A percentile compares a stretch with the other conserved stretches of the same genome.
Evolutionary conservation across 1,140 invertebrate species (phyloP).

Genomic region (Rhopalosiphum maidis): DNA sequence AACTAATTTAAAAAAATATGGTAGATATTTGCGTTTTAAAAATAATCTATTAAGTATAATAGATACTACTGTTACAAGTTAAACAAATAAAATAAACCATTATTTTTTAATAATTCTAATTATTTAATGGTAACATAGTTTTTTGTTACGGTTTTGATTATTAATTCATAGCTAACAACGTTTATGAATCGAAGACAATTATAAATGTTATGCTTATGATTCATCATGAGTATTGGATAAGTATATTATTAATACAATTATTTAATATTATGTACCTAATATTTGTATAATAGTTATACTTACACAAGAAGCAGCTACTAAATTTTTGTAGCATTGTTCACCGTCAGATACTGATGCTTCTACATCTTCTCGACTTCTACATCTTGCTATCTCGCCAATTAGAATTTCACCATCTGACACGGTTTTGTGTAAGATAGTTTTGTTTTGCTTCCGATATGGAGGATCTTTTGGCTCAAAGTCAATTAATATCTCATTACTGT

Average conservation of each 20-base stretch:
- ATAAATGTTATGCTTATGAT: not conserved
- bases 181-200: not conserved
- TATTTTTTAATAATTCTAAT: not conserved
- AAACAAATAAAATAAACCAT: no score
- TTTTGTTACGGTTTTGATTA: not conserved
- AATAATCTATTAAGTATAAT: not conserved
- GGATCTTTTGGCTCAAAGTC: constrained; percentile 72
- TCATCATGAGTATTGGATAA: not conserved
- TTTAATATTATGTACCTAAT: not conserved
- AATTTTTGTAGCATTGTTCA: constrained; percentile 59
- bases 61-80: not conserved
- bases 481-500: constrained; percentile 75
- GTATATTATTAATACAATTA: not conserved
- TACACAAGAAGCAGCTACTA: constrained; percentile 42
- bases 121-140: not conserved
- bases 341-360: constrained; percentile 59
- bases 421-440: constrained; percentile 76
- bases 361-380: constrained; percentile 58
- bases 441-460: constrained; percentile 64
- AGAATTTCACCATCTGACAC: constrained; percentile 81
- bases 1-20: not conserved
- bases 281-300: not conserved
- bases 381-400: not conserved
- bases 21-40: not conserved
- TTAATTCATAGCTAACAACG: not conserved